A percentile compares a stretch with the other conserved stretches of the same genome.
These are phyloP conservation scores for Sminthopsis crassicaudata DNA, from an alignment of 2,113 vertebrate species.

Conservation along the genomic window DNA sequence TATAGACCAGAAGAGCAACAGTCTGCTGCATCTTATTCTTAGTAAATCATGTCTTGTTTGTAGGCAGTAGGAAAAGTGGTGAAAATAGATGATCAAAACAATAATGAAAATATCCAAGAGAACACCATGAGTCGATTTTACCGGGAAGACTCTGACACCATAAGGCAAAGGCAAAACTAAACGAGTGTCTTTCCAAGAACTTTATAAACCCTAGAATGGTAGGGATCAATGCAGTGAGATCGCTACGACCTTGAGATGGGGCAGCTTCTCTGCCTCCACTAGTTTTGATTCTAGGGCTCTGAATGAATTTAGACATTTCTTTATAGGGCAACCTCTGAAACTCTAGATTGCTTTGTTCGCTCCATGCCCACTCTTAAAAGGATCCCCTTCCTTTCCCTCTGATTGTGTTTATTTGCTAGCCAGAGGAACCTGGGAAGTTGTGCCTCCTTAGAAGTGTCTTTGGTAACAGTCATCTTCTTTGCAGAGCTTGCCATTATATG, in stretches of 20 bases:
- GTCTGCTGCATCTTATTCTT: neutral
- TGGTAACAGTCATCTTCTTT: neutral
- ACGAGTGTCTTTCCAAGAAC: constrained; percentile 10
- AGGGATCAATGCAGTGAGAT: neutral
- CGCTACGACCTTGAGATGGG: neutral
- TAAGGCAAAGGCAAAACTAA: constrained; percentile 23
- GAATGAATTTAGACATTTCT: constrained; percentile 11
- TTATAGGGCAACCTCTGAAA: constrained; percentile 28
- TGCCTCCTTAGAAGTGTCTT: constrained; percentile 16
- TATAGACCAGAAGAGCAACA: constrained; percentile 7
- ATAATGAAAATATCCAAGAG: constrained; percentile 26
- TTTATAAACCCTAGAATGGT: neutral
- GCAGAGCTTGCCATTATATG: neutral
- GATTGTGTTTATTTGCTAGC: constrained; percentile 28
- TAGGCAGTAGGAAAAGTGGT: neutral
- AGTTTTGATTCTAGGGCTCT: constrained; percentile 4
- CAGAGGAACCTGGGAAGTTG: neutral
- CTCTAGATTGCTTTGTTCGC: neutral
- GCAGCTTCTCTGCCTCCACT: neutral
- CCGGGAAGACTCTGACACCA: neutral
- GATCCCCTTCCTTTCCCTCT: neutral
- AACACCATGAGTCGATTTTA: constrained; percentile 18
- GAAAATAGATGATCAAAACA: constrained; percentile 48
- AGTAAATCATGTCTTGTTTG: constrained; percentile 47
- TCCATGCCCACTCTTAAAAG: neutral